Evolutionary conservation across 1,140 invertebrate species (phyloP).

Genomic region (Cecropterus lyciades): DNA sequence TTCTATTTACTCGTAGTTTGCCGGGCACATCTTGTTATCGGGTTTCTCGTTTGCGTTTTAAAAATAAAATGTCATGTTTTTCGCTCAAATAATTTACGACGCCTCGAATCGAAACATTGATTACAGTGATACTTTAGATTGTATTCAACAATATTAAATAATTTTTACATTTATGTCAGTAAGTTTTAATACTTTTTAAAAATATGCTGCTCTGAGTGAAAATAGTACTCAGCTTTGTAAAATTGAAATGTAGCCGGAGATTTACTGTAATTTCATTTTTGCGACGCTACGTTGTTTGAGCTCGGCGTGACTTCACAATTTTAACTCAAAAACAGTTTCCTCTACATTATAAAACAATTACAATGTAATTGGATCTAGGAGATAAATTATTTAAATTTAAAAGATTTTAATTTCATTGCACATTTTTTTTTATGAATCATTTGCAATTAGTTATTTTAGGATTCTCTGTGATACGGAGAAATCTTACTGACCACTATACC

Average conservation of each 20-base stretch:
- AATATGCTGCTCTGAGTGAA: slow-evolving; percentile 16
- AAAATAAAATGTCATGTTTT: neutral
- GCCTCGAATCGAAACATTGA: neutral
- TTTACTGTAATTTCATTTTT: slow-evolving; percentile 79
- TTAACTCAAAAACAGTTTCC: slow-evolving; percentile 28
- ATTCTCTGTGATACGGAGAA: too few relatives aligned
- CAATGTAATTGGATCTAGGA: slow-evolving; percentile 13
- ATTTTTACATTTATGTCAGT: slow-evolving; percentile 28
- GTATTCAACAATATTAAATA: slow-evolving; percentile 1
- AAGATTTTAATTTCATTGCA: neutral
- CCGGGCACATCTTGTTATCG: slow-evolving; percentile 36
- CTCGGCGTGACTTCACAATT: slow-evolving; percentile 35
- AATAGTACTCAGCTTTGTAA: slow-evolving; percentile 56
- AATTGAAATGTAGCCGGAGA: slow-evolving; percentile 73
- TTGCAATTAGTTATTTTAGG: too few relatives aligned
- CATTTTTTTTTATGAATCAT: neutral
- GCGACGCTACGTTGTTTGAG: slow-evolving; percentile 73
- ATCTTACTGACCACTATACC: too few relatives aligned
- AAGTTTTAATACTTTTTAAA: slow-evolving; percentile 16
- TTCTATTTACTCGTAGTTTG: slow-evolving; percentile 54
- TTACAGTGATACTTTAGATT: neutral
- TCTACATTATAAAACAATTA: slow-evolving; percentile 29
- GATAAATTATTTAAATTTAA: too few relatives aligned
- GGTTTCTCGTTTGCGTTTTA: neutral
- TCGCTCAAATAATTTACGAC: neutral